These are phyloP conservation scores for Diachasmimorpha longicaudata DNA, from an alignment of 1,140 invertebrate species.

Conservation along the genomic window DNA sequence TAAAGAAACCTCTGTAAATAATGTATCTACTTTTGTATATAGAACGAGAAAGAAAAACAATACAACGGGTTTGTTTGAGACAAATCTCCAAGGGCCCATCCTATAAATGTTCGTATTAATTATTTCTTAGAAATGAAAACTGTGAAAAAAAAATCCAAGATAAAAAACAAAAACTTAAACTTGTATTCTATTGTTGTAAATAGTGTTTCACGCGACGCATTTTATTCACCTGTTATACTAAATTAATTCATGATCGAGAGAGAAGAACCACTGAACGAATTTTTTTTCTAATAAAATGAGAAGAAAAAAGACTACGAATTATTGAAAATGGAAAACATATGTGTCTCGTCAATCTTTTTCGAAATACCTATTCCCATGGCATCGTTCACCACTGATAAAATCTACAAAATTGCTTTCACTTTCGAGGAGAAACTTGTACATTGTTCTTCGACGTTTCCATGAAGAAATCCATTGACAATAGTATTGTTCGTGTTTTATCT, in stretches of 20 bases:
- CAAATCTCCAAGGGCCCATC: slow-evolving; percentile 19
- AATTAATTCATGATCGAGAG: slow-evolving; percentile 7
- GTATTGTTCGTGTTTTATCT: neutral
- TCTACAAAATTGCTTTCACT: slow-evolving; percentile 1
- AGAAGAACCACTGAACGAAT: neutral
- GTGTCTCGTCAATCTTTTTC: neutral
- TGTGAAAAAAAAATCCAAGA: slow-evolving; percentile 1
- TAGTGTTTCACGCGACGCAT: slow-evolving; percentile 16
- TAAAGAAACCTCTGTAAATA: slow-evolving; percentile 53
- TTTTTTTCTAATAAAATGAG: neutral
- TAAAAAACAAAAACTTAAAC: slow-evolving; percentile 17
- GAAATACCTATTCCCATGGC: neutral
- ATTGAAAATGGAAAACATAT: neutral
- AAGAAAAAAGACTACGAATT: neutral
- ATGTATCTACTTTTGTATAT: slow-evolving; percentile 61
- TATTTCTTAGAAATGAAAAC: slow-evolving; percentile 22
- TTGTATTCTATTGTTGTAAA: slow-evolving; percentile 22
- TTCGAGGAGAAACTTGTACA: neutral
- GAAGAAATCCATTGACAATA: slow-evolving; percentile 1
- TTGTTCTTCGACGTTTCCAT: neutral
- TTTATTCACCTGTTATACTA: slow-evolving; percentile 20
- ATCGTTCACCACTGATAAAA: neutral
- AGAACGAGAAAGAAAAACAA: slow-evolving; percentile 26
- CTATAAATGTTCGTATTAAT: slow-evolving; percentile 21
- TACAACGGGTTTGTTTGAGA: slow-evolving; percentile 22